phyloP scores from a whole-genome alignment of 2,797 vertebrate species.

The Pteronotus mesoamericanus region DNA sequence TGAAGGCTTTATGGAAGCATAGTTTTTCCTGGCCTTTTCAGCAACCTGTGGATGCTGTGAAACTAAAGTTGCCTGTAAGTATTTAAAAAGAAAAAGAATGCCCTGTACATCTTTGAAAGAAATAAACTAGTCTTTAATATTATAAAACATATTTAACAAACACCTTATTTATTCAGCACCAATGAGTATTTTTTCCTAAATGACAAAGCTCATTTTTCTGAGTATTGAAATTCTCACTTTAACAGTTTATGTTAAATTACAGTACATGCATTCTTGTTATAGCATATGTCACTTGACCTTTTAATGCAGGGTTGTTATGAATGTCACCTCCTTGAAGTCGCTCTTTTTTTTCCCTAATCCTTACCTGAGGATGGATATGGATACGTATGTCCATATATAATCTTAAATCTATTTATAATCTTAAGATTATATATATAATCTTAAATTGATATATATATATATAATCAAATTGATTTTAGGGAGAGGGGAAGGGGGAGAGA shows the following conservation, averaged over 20 bases:
- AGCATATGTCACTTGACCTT: neutral
- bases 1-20: constrained; percentile 91
- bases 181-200: neutral
- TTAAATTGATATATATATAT: no score
- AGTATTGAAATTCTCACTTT: neutral
- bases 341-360: neutral
- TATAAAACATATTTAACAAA: constrained; percentile 25
- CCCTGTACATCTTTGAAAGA: neutral
- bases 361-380: neutral
- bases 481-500: neutral
- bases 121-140: neutral
- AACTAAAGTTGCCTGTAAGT: constrained; percentile 92
- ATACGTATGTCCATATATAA: no score
- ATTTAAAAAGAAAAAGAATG: constrained; percentile 23
- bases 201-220: neutral
- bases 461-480: neutral
- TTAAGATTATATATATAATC: no score
- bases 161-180: neutral
- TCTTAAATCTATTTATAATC: no score
- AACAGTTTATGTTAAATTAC: neutral
- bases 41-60: constrained; percentile 92
- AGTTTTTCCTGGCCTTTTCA: constrained; percentile 95
- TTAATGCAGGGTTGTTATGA: neutral
- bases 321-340: neutral
- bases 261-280: neutral